phyloP scores from a whole-genome alignment of 2,888 invertebrate species.

The Himalopsyche tibetana region DNA sequence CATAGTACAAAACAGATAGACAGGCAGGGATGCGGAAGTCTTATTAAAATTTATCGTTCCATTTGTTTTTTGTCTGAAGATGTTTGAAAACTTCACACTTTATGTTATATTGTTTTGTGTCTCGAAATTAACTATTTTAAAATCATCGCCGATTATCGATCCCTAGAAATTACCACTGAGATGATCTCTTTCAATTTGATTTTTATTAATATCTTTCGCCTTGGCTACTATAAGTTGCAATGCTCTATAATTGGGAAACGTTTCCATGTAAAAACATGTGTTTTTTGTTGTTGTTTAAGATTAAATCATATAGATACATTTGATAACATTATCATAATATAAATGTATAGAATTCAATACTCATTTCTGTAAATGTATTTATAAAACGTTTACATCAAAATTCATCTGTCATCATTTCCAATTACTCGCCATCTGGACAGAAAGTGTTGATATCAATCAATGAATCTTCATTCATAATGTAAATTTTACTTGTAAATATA shows the following conservation, averaged over 20 bases:
- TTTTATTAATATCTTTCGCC: no score
- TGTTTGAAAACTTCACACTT: not conserved
- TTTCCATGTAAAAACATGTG: no score
- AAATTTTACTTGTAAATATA: not conserved
- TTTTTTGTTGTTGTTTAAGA: no score
- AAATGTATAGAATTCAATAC: no score
- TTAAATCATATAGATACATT: no score
- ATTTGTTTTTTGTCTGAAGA: conserved; percentile 9
- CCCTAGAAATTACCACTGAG: no score
- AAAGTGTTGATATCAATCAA: conserved; percentile 19
- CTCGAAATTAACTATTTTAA: not conserved
- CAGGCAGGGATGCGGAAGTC: conserved; percentile 10
- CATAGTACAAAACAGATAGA: not conserved
- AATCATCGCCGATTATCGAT: not conserved
- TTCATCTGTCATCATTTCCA: not conserved
- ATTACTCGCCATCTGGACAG: not conserved
- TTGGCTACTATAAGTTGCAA: no score
- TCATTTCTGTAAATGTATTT: no score
- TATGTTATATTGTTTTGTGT: not conserved
- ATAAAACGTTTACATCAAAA: not conserved
- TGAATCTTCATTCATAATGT: conserved; percentile 12
- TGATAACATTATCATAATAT: no score
- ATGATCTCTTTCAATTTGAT: no score
- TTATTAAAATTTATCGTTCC: conserved; percentile 21
- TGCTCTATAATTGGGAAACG: no score